Percentiles rank a stretch among this genome's conserved stretches.
Conservation (phyloP, 1,140 invertebrate species). For the Bacillus rossius region DNA sequence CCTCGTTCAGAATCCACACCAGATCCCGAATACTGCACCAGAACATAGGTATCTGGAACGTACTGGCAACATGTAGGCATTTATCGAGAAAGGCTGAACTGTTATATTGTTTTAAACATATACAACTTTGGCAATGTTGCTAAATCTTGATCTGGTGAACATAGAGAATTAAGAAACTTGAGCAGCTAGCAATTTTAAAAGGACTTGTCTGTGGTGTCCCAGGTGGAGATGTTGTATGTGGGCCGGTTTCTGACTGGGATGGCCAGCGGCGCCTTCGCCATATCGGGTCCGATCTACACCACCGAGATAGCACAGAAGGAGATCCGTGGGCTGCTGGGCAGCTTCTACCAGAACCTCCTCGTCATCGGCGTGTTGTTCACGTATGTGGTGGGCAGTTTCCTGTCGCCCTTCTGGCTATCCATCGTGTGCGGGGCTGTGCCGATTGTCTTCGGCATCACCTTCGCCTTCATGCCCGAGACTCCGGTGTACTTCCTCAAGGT, state of each 20-base stretch:
- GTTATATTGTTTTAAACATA: no score
- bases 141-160: no score
- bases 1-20: no score
- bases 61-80: no score
- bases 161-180: no score
- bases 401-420: slow-evolving; percentile 59
- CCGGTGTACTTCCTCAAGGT: slow-evolving; percentile 54
- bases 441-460: slow-evolving; percentile 54
- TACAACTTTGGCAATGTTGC: no score
- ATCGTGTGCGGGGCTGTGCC: slow-evolving; percentile 60
- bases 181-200: no score
- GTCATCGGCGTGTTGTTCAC: slow-evolving; percentile 75
- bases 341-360: slow-evolving; percentile 76
- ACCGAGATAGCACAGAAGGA: slow-evolving; percentile 78
- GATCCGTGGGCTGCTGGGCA: slow-evolving; percentile 71
- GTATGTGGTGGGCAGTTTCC: slow-evolving; percentile 56
- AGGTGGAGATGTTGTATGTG: slow-evolving; percentile 51
- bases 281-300: slow-evolving; percentile 78
- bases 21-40: no score
- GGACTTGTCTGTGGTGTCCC: no score
- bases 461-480: slow-evolving; percentile 79
- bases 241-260: slow-evolving; percentile 71
- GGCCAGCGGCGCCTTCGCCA: slow-evolving; percentile 70
- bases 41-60: no score
- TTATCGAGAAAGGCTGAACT: no score